Conservation (phyloP, 2,113 vertebrate genomes). For the Sylvilagus bachmani region DNA sequence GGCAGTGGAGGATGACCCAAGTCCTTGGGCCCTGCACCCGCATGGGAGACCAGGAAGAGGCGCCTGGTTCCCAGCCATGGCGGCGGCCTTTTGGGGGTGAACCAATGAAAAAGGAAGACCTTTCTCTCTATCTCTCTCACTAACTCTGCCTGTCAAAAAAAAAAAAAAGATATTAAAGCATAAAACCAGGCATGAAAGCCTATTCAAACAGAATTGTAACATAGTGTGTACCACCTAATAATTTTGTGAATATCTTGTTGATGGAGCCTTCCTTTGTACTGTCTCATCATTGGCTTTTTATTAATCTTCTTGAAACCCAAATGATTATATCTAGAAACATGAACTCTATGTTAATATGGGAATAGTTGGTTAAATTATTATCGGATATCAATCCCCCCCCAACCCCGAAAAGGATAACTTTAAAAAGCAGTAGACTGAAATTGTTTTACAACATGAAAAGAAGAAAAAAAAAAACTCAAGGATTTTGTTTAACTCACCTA, state of each 20-base stretch:
- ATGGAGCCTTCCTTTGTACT: background rate
- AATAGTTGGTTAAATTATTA: background rate
- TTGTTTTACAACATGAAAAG: background rate
- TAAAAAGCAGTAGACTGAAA: background rate
- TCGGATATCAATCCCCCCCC: background rate
- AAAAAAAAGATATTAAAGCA: slow-evolving; percentile 15
- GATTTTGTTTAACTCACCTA: background rate
- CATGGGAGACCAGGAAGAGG: no score
- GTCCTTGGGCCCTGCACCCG: no score
- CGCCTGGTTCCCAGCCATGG: no score
- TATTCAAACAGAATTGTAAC: background rate
- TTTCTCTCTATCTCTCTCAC: no score
- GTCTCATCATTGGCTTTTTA: background rate
- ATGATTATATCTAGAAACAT: background rate
- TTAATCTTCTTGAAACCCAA: background rate
- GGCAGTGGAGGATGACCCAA: no score
- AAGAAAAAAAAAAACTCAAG: background rate
- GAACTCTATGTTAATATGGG: background rate
- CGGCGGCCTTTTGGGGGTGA: no score
- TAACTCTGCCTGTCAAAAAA: no score
- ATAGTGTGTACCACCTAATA: background rate
- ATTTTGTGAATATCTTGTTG: background rate
- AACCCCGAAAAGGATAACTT: background rate
- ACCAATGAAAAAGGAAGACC: no score
- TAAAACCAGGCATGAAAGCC: background rate